These are phyloP conservation scores for Steatornis caripensis DNA, from an alignment of 2,113 vertebrate genomes.

Conservation along the genomic window DNA sequence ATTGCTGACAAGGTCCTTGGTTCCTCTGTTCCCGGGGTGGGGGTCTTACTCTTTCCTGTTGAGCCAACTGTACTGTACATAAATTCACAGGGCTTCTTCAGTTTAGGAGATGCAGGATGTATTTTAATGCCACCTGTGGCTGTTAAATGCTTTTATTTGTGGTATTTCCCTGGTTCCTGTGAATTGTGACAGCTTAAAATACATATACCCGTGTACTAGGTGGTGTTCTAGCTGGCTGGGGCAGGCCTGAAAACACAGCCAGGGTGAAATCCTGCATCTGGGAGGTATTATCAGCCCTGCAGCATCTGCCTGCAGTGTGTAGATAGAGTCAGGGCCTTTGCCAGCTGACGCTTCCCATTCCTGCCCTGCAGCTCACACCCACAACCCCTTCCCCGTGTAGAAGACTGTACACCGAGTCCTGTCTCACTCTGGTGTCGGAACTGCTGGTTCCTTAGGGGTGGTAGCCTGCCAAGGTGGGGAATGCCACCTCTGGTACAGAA, in stretches of 20 bases:
- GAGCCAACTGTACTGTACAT: neutral
- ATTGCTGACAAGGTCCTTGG: neutral
- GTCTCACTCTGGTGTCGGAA: too few species aligned
- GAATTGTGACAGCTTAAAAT: neutral
- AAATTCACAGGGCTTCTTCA: neutral
- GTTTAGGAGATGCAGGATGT: neutral
- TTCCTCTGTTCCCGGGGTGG: neutral
- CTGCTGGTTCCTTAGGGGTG: too few species aligned
- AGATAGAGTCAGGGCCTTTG: too few species aligned
- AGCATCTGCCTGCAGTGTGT: too few species aligned
- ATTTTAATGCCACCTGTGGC: neutral
- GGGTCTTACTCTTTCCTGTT: neutral
- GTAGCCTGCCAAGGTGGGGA: neutral
- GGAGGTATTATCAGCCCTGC: neutral
- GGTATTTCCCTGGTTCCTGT: neutral
- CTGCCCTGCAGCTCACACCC: too few species aligned
- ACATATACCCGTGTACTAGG: fast-evolving
- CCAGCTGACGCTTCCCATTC: too few species aligned
- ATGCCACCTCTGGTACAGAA: neutral
- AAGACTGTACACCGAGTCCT: too few species aligned
- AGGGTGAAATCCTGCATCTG: too few species aligned
- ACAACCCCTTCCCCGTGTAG: too few species aligned
- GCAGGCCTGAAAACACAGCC: too few species aligned
- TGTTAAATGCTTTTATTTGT: neutral
- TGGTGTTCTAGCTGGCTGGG: neutral